These are phyloP conservation scores for Athalia rosae DNA, from an alignment of 2,888 invertebrate genomes.

Conservation along the genomic window DNA sequence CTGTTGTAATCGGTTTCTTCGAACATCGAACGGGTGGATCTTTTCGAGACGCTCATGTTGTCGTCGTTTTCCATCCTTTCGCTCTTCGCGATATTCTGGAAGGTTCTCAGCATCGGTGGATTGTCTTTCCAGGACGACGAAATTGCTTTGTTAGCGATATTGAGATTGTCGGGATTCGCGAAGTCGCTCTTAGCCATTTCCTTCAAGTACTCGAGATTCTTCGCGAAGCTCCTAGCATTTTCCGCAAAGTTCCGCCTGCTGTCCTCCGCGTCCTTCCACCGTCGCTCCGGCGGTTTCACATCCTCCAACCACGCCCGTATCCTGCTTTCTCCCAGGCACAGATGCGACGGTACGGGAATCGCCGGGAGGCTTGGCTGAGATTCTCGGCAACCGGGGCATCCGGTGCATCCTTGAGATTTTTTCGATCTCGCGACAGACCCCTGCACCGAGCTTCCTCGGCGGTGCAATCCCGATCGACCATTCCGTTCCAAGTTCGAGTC, in stretches of 20 bases:
- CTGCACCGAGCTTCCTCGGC: slow-evolving; percentile 55
- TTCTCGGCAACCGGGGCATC: slow-evolving; percentile 81
- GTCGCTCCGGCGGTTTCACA: slow-evolving; percentile 65
- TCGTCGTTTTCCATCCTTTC: slow-evolving; percentile 67
- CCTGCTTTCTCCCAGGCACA: slow-evolving; percentile 67
- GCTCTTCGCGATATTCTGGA: slow-evolving; percentile 63
- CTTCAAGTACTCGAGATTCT: slow-evolving; percentile 56
- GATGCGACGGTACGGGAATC: slow-evolving; percentile 54
- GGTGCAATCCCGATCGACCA: slow-evolving; percentile 50
- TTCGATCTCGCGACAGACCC: slow-evolving; percentile 65
- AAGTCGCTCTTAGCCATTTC: slow-evolving; percentile 56
- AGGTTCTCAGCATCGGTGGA: slow-evolving; percentile 61
- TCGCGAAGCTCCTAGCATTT: slow-evolving; percentile 50
- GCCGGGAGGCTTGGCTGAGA: slow-evolving; percentile 51
- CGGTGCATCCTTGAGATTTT: slow-evolving; percentile 77
- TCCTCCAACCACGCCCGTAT: slow-evolving; percentile 71
- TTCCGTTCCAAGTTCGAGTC: slow-evolving; percentile 73
- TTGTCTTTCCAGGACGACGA: slow-evolving; percentile 62
- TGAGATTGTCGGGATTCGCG: slow-evolving; percentile 55
- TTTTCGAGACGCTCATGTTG: slow-evolving; percentile 61
- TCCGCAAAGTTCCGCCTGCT: slow-evolving; percentile 56
- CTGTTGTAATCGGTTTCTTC: slow-evolving; percentile 61
- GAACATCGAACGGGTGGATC: slow-evolving; percentile 68
- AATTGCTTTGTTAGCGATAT: slow-evolving; percentile 52
- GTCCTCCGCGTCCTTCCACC: slow-evolving; percentile 56